phyloP scores from a whole-genome alignment of 2,113 vertebrate species.

The Scartelaos histophorus region DNA sequence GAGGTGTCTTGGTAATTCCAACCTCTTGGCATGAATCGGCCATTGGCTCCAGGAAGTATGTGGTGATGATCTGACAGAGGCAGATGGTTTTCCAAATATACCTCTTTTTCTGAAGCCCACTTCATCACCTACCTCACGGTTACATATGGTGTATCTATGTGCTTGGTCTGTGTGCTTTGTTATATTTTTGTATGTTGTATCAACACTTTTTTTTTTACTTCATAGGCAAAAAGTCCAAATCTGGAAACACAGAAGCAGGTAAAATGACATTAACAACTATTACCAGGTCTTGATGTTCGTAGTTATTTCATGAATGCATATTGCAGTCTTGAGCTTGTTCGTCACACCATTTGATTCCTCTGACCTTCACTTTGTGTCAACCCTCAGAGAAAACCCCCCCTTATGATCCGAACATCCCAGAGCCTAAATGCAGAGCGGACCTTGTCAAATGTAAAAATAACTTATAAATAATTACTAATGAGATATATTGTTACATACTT shows the following conservation, averaged over 20 bases:
- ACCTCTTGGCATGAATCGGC: conserved; percentile 34
- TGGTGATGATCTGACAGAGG: conserved; percentile 42
- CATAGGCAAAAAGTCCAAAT: conserved; percentile 48
- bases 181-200: neutral
- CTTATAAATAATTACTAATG: neutral
- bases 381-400: conserved; percentile 52
- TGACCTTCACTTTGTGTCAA: neutral
- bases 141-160: conserved; percentile 2
- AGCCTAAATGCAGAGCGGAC: conserved; percentile 67
- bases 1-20: conserved; percentile 40
- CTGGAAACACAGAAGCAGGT: conserved; percentile 39
- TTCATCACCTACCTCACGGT: conserved; percentile 22
- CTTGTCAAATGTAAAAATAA: conserved; percentile 64
- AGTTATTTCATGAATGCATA: conserved; percentile 5
- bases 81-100: conserved; percentile 64
- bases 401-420: conserved; percentile 64
- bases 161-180: neutral
- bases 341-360: neutral
- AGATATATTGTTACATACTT: neutral
- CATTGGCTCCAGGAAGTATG: conserved; percentile 35
- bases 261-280: conserved; percentile 4
- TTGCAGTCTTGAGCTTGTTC: conserved; percentile 3
- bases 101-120: conserved; percentile 19
- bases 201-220: neutral
- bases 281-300: neutral